Base-by-base conservation (phyloP, 2,797 vertebrate genomes). In the Neomorphus geoffroyi region DNA sequence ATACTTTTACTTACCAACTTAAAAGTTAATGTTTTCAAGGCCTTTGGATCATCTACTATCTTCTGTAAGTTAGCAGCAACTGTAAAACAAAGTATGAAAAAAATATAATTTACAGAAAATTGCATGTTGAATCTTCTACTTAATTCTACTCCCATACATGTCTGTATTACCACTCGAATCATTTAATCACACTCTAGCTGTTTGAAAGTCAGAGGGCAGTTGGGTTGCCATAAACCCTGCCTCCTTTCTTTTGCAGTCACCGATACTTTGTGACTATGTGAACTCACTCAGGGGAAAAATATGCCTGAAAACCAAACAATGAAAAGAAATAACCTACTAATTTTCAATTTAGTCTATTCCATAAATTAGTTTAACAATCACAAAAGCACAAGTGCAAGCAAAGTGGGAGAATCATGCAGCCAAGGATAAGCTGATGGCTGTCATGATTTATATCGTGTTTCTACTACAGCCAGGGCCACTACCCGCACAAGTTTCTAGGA, bases 21-120 rank as follows among this genome's bases (percentile, higher is more conserved):
- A 98, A 99, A 99, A 97, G 99, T 99, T 98, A 99, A 98, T 71
- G 99, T 98, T 99, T 98, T 99, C 98, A 98, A 99, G 97, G 98
- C 98, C 97, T 98, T 98, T 90, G 99, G 99, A 97, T 99, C 99
- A 96, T 99, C 99, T 97, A 99, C 99, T 98, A 99, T 99, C 98
- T 99, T 99, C 98, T 99, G 99, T 98, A 99, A 99, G 97, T 99
- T 99, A 98, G 99, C 98, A 98, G 99, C 99, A 98, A 99, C 99
- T 99, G 98, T 56, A 97, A 97, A 88, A 97, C 57, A 96, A 97
- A 97, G 56, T 83, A 71, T 23, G 60, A 96, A 93, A 94, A 94
- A 72, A 64, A 57, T 18, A 53, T 10, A 9, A 60, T 93, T 90
- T 82, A 71, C 23, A 93, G 45, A 80, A 94, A 69, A 93, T 74